Conservation (phyloP, 2,888 invertebrate species). For the Lamellibrachia columna region DNA sequence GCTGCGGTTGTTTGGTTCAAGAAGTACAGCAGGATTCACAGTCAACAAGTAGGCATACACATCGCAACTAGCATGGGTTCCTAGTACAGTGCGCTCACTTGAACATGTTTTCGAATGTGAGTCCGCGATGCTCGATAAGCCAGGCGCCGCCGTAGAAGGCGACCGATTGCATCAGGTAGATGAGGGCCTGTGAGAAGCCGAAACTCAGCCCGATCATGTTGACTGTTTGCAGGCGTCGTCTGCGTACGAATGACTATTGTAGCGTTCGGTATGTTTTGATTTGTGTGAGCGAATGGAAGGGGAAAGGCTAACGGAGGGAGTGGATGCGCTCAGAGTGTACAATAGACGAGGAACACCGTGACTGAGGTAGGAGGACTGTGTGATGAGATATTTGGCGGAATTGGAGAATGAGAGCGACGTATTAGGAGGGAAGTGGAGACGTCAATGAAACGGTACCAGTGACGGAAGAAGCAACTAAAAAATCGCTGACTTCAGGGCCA, state of each 20-base stretch:
- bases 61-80: neutral
- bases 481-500: too few relatives aligned
- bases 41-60: neutral
- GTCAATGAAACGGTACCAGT: too few relatives aligned
- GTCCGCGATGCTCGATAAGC: constrained; percentile 66
- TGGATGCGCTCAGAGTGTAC: too few relatives aligned
- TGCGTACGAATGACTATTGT: neutral
- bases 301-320: too few relatives aligned
- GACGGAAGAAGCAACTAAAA: too few relatives aligned
- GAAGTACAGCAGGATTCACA: neutral
- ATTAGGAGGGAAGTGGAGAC: too few relatives aligned
- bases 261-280: neutral
- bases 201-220: constrained; percentile 61
- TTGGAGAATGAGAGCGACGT: too few relatives aligned
- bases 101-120: constrained; percentile 52
- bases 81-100: constrained; percentile 48
- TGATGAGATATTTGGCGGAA: too few relatives aligned
- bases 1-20: too few relatives aligned
- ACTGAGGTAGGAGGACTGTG: too few relatives aligned
- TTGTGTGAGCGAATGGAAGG: too few relatives aligned
- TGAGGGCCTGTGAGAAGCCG: constrained; percentile 67
- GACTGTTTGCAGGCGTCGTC: constrained; percentile 37
- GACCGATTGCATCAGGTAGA: constrained; percentile 70
- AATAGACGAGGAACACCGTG: too few relatives aligned
- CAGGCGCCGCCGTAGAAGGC: constrained; percentile 69